Base-by-base conservation (phyloP, 2,797 vertebrate species). In the Parauchenoglanis punctatus region DNA sequence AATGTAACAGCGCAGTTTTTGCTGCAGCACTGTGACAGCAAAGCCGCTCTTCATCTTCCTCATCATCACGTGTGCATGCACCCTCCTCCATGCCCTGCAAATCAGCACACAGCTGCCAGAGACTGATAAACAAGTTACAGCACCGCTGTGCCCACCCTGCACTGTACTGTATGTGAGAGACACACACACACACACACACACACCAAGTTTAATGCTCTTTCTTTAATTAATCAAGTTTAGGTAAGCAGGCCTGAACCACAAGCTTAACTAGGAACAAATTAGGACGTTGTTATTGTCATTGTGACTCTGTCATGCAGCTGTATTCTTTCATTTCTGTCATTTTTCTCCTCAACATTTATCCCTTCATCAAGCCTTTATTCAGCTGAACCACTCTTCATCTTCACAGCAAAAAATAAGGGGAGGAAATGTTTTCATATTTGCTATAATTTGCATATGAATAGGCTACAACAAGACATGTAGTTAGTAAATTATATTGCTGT, bases 91-190 rank as follows among this genome's bases (percentile, higher is more conserved):
- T 88, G 89, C 86, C 93, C 93, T 59, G 77, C 84, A 63, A 11
- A 90, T 84, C 93, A 94, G 94, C 94, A 90, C 92, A 92, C 95
- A 94, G 95, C 96, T 96, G 95, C 92, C 90, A 94, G 93, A 95
- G 93, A 90, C 93, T 93, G 96, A 96, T 96, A 96, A 96, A 95
- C 94, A 95, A 92, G 90, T 89, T 90, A 49, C 44, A 58, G 87
- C 91, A 91, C 92, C 91, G 89, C 90, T 87, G 63, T 78, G 54
- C 84, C 63, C 65, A 86, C 59, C 82, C 83, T 59, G 73, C 81
- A 81, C 65, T 35, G 46, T 15, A 28, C 44, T 70, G 35, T 72
- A 18, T 80, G 11, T 65, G 35, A 40, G 35, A 40, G 35, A 40
- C 1, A 81, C 18, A 81, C 18, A 59, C 8, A 59, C 18, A 81